Evolutionary conservation across 2,113 vertebrate genomes (phyloP).

Genomic region (Tringa solitaria): DNA sequence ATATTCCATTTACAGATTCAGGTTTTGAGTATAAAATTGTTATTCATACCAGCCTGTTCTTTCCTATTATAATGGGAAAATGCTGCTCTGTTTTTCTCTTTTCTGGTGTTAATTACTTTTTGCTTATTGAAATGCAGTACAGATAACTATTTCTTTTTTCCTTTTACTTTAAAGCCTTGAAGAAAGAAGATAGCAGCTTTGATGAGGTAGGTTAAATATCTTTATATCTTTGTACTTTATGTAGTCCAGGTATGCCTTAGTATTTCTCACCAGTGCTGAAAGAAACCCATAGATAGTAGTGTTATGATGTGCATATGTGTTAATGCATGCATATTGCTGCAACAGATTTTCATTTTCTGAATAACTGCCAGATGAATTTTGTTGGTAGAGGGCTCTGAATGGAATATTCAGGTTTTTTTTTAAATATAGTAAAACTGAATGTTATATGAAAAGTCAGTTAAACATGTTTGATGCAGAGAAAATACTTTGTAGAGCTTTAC

Average conservation of each 20-base stretch:
- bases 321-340: background rate
- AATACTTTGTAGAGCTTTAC: background rate
- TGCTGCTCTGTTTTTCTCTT: background rate
- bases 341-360: background rate
- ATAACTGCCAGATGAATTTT: background rate
- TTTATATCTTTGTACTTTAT: constrained; percentile 54
- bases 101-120: constrained; percentile 8
- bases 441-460: background rate
- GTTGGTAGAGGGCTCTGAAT: background rate
- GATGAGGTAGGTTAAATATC: constrained; percentile 86
- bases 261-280: background rate
- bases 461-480: background rate
- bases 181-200: constrained; percentile 93
- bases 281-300: background rate
- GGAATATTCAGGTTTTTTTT: background rate
- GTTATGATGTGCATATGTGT: background rate
- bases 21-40: constrained; percentile 51
- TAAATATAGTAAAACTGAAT: background rate
- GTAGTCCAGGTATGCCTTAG: background rate
- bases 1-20: constrained; percentile 29
- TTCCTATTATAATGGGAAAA: constrained; percentile 50
- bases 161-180: constrained; percentile 88
- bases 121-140: constrained; percentile 21
- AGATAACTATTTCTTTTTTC: constrained; percentile 65
- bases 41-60: constrained; percentile 39